Evolutionary conservation across 1,140 invertebrate species (phyloP), one percentile per base, ranked within the genome.

Genomic region (Aphelenchoides avenae): DNA sequence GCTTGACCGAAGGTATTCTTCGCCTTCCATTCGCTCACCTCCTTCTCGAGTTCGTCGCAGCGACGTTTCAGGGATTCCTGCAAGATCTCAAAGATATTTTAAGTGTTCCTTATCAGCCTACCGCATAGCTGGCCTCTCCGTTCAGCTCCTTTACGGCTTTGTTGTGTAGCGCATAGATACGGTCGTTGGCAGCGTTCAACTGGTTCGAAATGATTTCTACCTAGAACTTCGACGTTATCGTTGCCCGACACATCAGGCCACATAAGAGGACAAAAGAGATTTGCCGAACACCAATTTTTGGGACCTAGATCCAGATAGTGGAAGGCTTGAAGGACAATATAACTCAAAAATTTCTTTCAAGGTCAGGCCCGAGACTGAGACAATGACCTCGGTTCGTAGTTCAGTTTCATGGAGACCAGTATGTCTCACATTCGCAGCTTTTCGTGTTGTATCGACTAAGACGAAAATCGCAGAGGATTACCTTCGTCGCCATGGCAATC

Each of bases 401-500:
- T 39, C 44, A n/a, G n/a, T n/a, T n/a, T n/a, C n/a, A n/a, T n/a
- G n/a, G n/a, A n/a, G n/a, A n/a, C n/a, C n/a, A n/a, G n/a, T n/a
- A n/a, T n/a, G n/a, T n/a, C n/a, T n/a, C n/a, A 54, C 27, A 51
- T 22, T 42, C 5, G 5, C 20, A 42, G 20, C 27, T 42, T 42
- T 42, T 6, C 27, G 27, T 6, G 27, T 42, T 42, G n/a, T 42
- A 6, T 5, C 11, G 27, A 6, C 6, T 42, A 11, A 42, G 11
- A 13, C n/a, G n/a, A 36, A 36, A 36, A n/a, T n/a, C n/a, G n/a
- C n/a, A n/a, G n/a, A n/a, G n/a, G 51, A 40, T 22, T 20, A 44
- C 68, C 43, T 73, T 73, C 5, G 71, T 75, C 26, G 71, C 71
- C 50, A 73, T 70, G 1, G 61, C 39, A 31, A 73, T 73, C 36